phyloP scores from a whole-genome alignment of 1,140 invertebrate species.

The Popillia japonica region DNA sequence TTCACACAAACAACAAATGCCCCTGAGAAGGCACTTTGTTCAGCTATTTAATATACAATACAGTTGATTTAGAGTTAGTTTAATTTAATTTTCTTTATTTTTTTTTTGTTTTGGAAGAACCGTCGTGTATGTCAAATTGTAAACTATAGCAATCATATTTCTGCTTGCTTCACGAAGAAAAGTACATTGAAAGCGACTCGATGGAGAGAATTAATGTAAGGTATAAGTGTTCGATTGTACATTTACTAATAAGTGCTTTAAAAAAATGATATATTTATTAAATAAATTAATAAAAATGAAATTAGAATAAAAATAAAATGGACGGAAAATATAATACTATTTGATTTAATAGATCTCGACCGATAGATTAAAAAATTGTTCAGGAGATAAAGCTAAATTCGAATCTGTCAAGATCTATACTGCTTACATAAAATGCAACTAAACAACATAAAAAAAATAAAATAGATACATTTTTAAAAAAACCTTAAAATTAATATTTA shows the following conservation, averaged over 20 bases:
- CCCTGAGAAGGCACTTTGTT: slow-evolving; percentile 11
- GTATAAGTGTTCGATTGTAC: slow-evolving; percentile 11
- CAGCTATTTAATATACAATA: slow-evolving; percentile 3
- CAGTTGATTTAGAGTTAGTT: neutral
- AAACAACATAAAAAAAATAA: neutral
- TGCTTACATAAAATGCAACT: neutral
- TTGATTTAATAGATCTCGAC: neutral
- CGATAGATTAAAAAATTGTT: neutral
- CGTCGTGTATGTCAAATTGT: neutral
- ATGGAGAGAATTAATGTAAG: neutral
- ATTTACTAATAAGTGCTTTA: slow-evolving; percentile 28
- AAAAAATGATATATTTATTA: slow-evolving; percentile 5
- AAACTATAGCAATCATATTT: neutral
- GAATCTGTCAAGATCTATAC: neutral
- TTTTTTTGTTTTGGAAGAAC: slow-evolving; percentile 11
- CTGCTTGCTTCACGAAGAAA: neutral
- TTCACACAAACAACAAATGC: neutral
- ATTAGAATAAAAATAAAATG: slow-evolving; percentile 20
- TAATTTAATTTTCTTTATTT: neutral
- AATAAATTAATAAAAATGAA: slow-evolving; percentile 13
- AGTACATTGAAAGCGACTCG: neutral
- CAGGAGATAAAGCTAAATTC: neutral
- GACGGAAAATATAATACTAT: slow-evolving; percentile 29
- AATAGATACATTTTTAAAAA: neutral
- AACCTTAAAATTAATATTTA: neutral